phyloP scores from a whole-genome alignment of 2,797 vertebrate species.

The Spheniscus humboldti region DNA sequence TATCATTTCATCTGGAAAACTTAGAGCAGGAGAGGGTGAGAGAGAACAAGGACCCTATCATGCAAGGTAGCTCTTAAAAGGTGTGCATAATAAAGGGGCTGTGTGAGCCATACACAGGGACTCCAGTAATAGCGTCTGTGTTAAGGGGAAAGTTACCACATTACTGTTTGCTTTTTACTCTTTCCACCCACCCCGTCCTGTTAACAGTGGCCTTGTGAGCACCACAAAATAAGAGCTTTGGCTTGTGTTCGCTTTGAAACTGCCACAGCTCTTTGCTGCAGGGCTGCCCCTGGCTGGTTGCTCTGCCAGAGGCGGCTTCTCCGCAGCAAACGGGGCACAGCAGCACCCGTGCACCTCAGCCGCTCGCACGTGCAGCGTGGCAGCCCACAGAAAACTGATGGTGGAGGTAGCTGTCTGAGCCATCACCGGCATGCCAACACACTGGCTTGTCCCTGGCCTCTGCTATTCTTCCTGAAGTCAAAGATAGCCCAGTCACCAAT shows the following conservation, averaged over 20 bases:
- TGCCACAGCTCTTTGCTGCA: background rate
- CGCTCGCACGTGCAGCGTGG: fast-evolving
- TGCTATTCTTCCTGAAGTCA: background rate
- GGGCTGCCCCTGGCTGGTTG: background rate
- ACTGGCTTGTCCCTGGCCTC: background rate
- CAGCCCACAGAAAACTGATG: background rate
- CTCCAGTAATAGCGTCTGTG: background rate
- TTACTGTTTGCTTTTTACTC: background rate
- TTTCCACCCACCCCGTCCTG: fast-evolving
- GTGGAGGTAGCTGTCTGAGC: background rate
- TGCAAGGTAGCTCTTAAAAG: background rate
- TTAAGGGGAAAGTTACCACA: background rate
- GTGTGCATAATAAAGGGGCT: background rate
- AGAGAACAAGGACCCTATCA: background rate
- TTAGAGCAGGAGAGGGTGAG: background rate
- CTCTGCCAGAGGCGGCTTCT: background rate
- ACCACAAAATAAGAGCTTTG: background rate
- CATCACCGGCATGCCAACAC: fast-evolving
- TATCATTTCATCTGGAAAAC: background rate
- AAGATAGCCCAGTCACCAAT: background rate
- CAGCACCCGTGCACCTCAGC: background rate
- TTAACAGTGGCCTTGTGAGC: background rate
- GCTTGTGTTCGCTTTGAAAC: fast-evolving
- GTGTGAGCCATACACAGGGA: background rate
- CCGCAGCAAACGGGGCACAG: background rate